phyloP scores from a whole-genome alignment of 2,888 invertebrate genomes.

The Leucophenga montana region DNA sequence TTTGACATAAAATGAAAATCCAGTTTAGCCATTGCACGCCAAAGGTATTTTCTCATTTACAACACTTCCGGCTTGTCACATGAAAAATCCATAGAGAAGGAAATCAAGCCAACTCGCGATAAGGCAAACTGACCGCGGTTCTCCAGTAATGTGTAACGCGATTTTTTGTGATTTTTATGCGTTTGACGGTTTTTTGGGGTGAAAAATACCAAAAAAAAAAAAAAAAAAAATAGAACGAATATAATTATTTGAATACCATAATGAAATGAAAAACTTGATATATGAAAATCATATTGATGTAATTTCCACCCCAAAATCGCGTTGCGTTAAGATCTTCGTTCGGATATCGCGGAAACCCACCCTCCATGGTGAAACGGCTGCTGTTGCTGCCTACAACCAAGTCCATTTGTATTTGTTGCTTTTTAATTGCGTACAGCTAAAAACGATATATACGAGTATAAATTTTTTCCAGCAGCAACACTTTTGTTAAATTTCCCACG shows the following conservation, averaged over 20 bases:
- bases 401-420: constrained; percentile 13
- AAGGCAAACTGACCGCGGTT: too few species aligned
- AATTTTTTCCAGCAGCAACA: too few species aligned
- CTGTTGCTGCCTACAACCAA: too few species aligned
- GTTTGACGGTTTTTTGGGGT: neutral
- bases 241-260: constrained; percentile 11
- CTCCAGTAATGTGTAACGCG: neutral
- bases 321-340: neutral
- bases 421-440: constrained; percentile 59
- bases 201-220: constrained; percentile 13
- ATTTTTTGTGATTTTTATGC: constrained; percentile 3
- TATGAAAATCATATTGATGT: neutral
- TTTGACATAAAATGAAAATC: constrained; percentile 7
- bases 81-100: constrained; percentile 50
- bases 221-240: too few species aligned
- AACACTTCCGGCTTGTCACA: constrained; percentile 62
- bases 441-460: too few species aligned
- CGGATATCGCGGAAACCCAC: constrained; percentile 7
- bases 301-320: constrained; percentile 13
- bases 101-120: constrained; percentile 48
- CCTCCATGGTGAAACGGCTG: constrained; percentile 13
- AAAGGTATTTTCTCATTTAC: constrained; percentile 41
- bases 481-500: constrained; percentile 66
- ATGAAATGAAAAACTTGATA: constrained; percentile 1
- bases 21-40: constrained; percentile 20